phyloP scores from a whole-genome alignment of 1,140 invertebrate species.

The Trichogramma pretiosum region DNA sequence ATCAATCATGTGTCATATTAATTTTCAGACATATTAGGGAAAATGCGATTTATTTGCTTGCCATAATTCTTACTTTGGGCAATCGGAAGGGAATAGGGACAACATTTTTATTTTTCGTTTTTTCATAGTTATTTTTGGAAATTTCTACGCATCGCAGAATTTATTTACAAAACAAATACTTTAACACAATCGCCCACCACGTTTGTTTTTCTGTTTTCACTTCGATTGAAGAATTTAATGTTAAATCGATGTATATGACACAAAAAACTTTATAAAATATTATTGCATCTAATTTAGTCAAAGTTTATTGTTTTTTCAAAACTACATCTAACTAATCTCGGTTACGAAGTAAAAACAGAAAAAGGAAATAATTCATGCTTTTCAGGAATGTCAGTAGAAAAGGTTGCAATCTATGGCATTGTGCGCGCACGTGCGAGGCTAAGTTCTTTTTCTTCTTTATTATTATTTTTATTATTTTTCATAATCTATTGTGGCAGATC shows the following conservation, averaged over 20 bases:
- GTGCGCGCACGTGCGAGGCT: conserved; percentile 4
- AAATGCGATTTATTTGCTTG: conserved; percentile 15
- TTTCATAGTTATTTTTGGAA: conserved; percentile 5
- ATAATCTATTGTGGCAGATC: no score
- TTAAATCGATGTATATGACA: no score
- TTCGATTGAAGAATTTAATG: no score
- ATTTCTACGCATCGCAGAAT: conserved; percentile 1
- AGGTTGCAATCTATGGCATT: conserved; percentile 7
- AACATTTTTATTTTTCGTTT: conserved; percentile 9
- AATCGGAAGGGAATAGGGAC: conserved; percentile 12
- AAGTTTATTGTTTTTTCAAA: no score
- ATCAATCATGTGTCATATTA: conserved; percentile 7
- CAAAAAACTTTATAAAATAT: no score
- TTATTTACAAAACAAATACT: conserved; percentile 12
- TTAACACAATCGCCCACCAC: conserved; percentile 15
- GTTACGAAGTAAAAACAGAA: no score
- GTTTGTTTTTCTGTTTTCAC: conserved; percentile 3
- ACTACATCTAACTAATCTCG: no score
- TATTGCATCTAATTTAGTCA: no score
- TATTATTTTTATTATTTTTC: conserved; percentile 1
- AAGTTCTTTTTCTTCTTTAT: background rate
- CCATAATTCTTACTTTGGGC: conserved; percentile 13
- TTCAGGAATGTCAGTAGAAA: conserved; percentile 14
- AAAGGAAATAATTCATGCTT: no score
- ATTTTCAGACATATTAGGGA: conserved; percentile 10